Evolutionary conservation across 2,888 invertebrate species (phyloP), one percentile per base, ranked within the genome.

Genomic region (Phlogophora meticulosa): DNA sequence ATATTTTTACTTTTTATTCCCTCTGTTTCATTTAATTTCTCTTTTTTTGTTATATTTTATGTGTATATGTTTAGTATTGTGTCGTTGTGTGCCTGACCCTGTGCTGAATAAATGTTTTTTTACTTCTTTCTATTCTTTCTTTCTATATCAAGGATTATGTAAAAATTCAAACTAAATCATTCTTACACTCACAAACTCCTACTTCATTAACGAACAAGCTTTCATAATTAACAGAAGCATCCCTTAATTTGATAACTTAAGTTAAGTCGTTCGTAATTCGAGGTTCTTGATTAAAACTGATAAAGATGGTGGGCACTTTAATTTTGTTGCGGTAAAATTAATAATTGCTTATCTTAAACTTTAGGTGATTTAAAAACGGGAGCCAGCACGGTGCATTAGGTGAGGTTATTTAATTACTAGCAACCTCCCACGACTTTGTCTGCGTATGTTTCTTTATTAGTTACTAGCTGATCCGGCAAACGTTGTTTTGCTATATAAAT

Each of bases 261-360:
- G 46, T 62, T 64, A 38, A 58, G 49, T 61, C 72, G 61, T 72
- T 72, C 13, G 57, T 66, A 55, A 76, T 74, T 58, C 55, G 40
- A 36, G 43, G 58, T 53, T 48, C 60, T 72, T 76, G 40, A 76
- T 80, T 72, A 78, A 65, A 71, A 63, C 76, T 76, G 62, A 78
- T 78, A 65, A 70, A 52, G 56, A 59, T 66, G 53, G 45, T 62
- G n/a, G n/a, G n/a, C n/a, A 34, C 59, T 62, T 34, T 4, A 59
- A 77, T 52, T 62, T 80, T 59, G 59, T 40, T 66, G 43, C 67
- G 60, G 60, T 62, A 64, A 64, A 60, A 64, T 66, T 70, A 63
- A 73, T 80, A 69, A 64, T 42, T 61, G 45, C 22, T 72, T 49
- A 69, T 76, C 77, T 72, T 46, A 24, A 40, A 24, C 34, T 38